phyloP scores from a whole-genome alignment of 2,888 invertebrate genomes.

The Xestia ashworthii region DNA sequence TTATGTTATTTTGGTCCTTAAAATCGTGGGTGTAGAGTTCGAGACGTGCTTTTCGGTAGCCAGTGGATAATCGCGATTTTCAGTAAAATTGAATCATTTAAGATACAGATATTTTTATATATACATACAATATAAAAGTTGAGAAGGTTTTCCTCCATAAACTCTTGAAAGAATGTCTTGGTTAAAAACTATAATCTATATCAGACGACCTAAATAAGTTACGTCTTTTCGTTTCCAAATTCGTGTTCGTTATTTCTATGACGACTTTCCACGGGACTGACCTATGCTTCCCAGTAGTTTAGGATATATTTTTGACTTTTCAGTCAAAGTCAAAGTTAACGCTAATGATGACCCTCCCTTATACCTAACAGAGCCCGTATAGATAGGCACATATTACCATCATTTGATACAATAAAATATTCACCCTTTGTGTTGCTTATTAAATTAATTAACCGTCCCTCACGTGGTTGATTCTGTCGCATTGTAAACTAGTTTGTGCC shows the following conservation, averaged over 20 bases:
- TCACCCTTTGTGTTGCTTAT: constrained; percentile 1
- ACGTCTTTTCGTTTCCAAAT: not conserved
- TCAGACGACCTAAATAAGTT: not conserved
- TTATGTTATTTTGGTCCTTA: not conserved
- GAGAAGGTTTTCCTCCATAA: not conserved
- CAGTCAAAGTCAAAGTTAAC: not conserved
- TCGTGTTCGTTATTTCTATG: not conserved
- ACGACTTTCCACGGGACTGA: not conserved
- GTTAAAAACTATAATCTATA: not conserved
- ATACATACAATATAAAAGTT: not conserved
- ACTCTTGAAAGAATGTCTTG: not conserved
- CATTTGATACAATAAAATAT: not conserved
- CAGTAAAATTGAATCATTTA: not conserved
- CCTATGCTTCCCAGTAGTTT: not conserved
- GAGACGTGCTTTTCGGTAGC: not conserved
- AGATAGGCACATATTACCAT: not conserved
- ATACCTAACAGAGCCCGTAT: not conserved
- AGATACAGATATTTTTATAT: not conserved
- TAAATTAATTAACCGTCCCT: constrained; percentile 9
- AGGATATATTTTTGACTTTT: not conserved
- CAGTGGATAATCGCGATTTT: not conserved
- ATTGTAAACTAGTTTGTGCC: constrained; percentile 23
- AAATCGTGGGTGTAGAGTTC: not conserved
- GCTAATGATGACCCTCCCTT: not conserved
- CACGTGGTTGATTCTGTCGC: constrained; percentile 6